Evolutionary conservation across 2,797 vertebrate species (phyloP).

Genomic region (Pitangus sulphuratus): DNA sequence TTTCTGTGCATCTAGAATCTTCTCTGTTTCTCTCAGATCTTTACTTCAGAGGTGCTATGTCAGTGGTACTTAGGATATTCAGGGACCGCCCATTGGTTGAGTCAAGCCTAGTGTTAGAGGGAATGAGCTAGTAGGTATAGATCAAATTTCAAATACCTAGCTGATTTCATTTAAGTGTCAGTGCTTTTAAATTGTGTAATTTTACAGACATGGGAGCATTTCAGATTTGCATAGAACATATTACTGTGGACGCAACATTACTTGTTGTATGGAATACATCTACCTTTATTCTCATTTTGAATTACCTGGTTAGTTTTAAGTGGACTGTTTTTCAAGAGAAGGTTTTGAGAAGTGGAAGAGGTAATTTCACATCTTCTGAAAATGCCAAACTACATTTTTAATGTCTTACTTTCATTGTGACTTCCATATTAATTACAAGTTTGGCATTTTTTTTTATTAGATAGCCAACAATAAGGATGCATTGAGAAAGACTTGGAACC

Average conservation of each 20-base stretch:
- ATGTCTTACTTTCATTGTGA: background rate
- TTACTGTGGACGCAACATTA: fast-evolving
- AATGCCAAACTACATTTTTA: slow-evolving; percentile 7
- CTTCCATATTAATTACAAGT: slow-evolving; percentile 16
- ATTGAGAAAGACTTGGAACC: slow-evolving; percentile 98
- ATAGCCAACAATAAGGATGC: slow-evolving; percentile 97
- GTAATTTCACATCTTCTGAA: background rate
- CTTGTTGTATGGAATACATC: background rate
- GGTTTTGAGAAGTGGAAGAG: background rate
- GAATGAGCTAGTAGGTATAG: background rate
- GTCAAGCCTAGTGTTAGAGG: background rate
- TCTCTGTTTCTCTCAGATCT: background rate
- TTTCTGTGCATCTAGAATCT: background rate
- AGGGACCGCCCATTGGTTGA: background rate
- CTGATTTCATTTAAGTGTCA: background rate
- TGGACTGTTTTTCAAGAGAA: background rate
- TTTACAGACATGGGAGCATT: background rate
- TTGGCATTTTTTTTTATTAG: slow-evolving; percentile 76
- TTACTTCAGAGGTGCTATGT: background rate
- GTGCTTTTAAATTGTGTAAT: background rate
- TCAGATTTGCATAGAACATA: background rate
- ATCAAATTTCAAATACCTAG: background rate
- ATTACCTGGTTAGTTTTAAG: background rate
- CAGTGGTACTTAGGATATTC: background rate
- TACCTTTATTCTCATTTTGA: background rate